Percentiles rank a stretch among this genome's conserved stretches.
These are phyloP conservation scores for Oreochromis spilurus DNA, from an alignment of 2,113 vertebrate genomes.

Conservation along the genomic window DNA sequence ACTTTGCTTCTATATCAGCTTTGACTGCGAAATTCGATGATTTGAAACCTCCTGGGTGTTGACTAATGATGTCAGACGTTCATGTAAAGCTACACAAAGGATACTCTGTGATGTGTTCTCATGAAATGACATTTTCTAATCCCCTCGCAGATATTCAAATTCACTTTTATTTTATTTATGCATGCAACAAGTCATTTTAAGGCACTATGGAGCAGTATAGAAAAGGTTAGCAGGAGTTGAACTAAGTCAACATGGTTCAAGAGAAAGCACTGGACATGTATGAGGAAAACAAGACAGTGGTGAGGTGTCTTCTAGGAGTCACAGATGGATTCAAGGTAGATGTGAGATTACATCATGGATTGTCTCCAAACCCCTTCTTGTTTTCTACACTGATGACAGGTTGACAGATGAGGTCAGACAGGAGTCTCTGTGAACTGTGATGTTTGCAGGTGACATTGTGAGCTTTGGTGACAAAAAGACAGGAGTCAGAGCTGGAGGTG, in stretches of 20 bases:
- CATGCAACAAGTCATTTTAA: neutral
- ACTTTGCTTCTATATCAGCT: neutral
- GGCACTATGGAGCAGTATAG: neutral
- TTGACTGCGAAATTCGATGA: neutral
- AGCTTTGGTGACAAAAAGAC: neutral
- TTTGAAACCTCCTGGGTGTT: neutral
- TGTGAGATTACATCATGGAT: neutral
- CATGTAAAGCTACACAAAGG: neutral
- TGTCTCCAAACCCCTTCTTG: neutral
- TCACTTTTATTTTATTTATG: neutral
- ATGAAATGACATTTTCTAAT: neutral
- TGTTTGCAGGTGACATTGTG: neutral
- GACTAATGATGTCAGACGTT: neutral
- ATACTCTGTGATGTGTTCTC: neutral
- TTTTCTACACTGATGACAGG: neutral
- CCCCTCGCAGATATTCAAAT: neutral
- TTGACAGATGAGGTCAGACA: neutral
- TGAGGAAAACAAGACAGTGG: neutral
- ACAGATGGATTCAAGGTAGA: neutral
- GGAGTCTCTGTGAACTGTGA: neutral
- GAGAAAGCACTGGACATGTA: neutral
- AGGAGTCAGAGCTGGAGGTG: neutral
- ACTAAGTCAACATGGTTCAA: neutral
- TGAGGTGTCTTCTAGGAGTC: neutral
- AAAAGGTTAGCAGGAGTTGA: neutral